Conservation (phyloP, 64 coral and sea anemone species). For the Montipora foliosa region DNA sequence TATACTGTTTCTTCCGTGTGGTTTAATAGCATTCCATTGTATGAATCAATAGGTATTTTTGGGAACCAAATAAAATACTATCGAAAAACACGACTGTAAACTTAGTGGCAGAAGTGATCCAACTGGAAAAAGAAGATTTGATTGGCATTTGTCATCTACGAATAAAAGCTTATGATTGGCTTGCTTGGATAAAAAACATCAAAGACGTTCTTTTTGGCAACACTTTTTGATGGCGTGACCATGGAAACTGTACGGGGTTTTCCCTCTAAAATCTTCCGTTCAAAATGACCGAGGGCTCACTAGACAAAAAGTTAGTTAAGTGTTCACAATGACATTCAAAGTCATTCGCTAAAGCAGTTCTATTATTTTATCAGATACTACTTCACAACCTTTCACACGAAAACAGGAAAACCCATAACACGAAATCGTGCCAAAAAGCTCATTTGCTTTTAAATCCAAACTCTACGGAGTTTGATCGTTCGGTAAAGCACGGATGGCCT, state of each 20-base stretch:
- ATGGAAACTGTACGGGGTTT: constrained; percentile 17
- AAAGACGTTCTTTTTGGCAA: too few species aligned
- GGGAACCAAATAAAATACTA: background rate
- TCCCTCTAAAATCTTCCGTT: constrained; percentile 56
- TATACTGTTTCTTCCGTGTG: background rate
- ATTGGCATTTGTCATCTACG: constrained; percentile 1
- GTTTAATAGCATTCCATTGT: background rate
- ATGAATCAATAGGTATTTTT: background rate
- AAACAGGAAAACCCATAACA: too few species aligned
- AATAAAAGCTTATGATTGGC: background rate
- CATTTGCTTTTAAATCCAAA: too few species aligned
- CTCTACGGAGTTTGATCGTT: too few species aligned
- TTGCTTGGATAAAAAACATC: background rate
- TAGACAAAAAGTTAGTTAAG: background rate
- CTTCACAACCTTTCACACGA: too few species aligned
- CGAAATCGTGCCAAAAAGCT: too few species aligned
- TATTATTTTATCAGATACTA: too few species aligned
- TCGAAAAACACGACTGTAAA: background rate
- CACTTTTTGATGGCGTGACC: background rate
- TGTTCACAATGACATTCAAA: background rate
- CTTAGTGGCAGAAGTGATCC: background rate
- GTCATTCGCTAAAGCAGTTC: background rate
- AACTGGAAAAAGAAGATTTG: background rate
- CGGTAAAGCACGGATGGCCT: too few species aligned
- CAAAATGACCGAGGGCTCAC: constrained; percentile 38